These are phyloP conservation scores for Linyphia triangularis DNA, from an alignment of 2,888 invertebrate species.

Conservation along the genomic window DNA sequence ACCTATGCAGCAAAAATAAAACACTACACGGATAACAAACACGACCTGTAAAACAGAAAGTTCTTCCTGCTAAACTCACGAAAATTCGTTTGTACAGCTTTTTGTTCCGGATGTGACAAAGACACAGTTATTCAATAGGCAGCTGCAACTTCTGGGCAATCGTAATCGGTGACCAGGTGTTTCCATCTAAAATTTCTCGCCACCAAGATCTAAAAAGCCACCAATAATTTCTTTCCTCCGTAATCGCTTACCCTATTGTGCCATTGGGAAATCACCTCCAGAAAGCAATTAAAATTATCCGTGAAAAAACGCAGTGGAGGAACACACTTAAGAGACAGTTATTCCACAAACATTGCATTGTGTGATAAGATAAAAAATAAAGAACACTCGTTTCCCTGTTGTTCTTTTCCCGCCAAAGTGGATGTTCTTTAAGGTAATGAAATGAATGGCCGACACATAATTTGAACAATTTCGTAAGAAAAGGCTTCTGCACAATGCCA, in stretches of 20 bases:
- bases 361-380: neutral
- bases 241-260: no score
- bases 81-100: slow-evolving; percentile 33
- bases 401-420: neutral
- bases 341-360: slow-evolving; percentile 1
- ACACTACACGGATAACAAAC: neutral
- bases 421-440: slow-evolving; percentile 34
- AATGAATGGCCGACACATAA: slow-evolving; percentile 27
- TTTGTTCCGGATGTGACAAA: neutral
- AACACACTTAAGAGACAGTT: neutral
- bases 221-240: no score
- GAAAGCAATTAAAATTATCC: neutral
- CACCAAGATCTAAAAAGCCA: no score
- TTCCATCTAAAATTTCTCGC: neutral
- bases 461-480: slow-evolving; percentile 35
- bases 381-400: slow-evolving; percentile 13
- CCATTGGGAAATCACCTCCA: no score
- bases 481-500: slow-evolving; percentile 11
- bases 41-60: neutral
- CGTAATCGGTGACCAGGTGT: neutral
- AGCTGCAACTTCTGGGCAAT: neutral
- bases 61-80: slow-evolving; percentile 44
- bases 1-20: neutral
- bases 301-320: neutral
- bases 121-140: neutral